phyloP scores from a whole-genome alignment of 2,888 invertebrate genomes.

The Apodemia zela region DNA sequence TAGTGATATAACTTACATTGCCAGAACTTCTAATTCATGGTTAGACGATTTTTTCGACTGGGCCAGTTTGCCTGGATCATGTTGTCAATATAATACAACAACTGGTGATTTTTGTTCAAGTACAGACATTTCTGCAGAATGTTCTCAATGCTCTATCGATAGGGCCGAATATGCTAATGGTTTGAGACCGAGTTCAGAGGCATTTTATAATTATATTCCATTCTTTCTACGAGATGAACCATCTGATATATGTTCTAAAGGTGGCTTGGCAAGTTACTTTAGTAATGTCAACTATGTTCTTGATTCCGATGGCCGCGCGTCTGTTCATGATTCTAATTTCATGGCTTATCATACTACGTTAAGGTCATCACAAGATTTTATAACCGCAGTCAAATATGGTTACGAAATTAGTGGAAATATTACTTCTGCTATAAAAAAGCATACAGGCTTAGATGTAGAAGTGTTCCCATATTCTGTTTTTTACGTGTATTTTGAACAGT shows the following conservation, averaged over 20 bases:
- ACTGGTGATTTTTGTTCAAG: constrained; percentile 86
- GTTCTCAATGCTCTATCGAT: constrained; percentile 68
- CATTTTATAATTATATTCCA: constrained; percentile 84
- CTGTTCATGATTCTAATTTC: constrained; percentile 87
- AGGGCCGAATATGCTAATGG: constrained; percentile 65
- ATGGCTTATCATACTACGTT: constrained; percentile 95
- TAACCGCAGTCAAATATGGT: constrained; percentile 87
- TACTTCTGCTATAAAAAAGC: constrained; percentile 80
- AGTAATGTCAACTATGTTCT: constrained; percentile 82
- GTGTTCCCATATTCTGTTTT: constrained; percentile 96
- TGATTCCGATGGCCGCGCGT: constrained; percentile 78
- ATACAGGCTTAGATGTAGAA: constrained; percentile 75
- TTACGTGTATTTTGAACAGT: constrained; percentile 98
- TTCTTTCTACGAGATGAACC: constrained; percentile 87
- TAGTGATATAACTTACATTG: constrained; percentile 85
- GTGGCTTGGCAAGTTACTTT: constrained; percentile 87
- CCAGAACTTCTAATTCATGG: constrained; percentile 92
- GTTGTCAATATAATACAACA: constrained; percentile 83
- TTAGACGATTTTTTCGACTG: constrained; percentile 96
- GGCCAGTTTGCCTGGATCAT: constrained; percentile 81
- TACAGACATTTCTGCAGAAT: constrained; percentile 55
- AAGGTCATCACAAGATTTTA: constrained; percentile 90
- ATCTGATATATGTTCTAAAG: constrained; percentile 85
- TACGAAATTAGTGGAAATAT: constrained; percentile 88
- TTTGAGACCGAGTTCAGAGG: constrained; percentile 78